Conservation (phyloP, 1,140 invertebrate species). For the Chironomus tepperi region DNA sequence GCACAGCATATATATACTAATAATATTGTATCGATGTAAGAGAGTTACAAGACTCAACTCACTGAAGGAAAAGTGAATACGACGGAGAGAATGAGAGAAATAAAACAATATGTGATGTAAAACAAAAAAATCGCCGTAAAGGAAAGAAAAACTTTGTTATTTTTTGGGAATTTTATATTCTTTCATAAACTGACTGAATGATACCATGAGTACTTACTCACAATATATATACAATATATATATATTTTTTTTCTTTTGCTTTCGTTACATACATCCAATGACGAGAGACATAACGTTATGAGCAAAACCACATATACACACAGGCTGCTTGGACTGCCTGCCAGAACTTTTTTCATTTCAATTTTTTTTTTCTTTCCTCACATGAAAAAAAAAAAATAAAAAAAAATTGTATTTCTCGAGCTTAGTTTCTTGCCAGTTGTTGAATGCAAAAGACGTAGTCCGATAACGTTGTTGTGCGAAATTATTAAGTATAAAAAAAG, state of each 20-base stretch:
- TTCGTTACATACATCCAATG: neutral
- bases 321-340: neutral
- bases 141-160: neutral
- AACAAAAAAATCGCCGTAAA: neutral
- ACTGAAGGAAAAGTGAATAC: neutral
- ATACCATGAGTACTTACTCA: neutral
- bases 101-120: neutral
- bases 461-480: neutral
- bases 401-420: neutral
- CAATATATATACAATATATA: no score
- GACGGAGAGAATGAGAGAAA: neutral
- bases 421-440: constrained; percentile 18
- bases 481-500: no score
- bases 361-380: constrained; percentile 8
- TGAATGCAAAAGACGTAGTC: constrained; percentile 18
- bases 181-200: neutral
- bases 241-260: neutral
- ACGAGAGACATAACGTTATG: neutral
- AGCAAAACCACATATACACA: neutral
- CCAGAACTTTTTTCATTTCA: constrained; percentile 17
- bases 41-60: neutral
- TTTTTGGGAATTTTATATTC: constrained; percentile 6
- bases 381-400: neutral
- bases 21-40: neutral
- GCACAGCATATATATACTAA: neutral